Conservation (phyloP, 2,113 vertebrate species). For the Setophaga petechia region DNA sequence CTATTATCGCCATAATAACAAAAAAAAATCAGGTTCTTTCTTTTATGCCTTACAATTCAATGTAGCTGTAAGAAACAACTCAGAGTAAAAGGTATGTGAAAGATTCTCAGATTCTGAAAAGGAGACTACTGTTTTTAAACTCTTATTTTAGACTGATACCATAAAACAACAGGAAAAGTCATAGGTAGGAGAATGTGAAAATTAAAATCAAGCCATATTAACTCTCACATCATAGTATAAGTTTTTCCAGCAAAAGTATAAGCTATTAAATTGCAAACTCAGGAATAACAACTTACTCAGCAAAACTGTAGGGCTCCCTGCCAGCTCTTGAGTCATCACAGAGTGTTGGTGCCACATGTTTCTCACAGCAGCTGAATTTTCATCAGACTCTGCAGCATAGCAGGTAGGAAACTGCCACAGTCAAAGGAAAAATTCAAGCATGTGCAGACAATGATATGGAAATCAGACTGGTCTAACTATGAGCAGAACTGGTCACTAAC, state of each 20-base stretch:
- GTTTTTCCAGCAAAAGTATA: neutral
- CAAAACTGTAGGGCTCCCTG: neutral
- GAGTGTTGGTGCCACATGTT: neutral
- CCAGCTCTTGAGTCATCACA: slow-evolving; percentile 9
- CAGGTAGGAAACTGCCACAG: neutral
- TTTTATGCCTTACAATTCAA: neutral
- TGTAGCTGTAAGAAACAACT: neutral
- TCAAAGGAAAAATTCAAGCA: neutral
- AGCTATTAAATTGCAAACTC: neutral
- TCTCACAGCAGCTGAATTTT: neutral
- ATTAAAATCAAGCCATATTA: neutral
- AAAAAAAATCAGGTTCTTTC: neutral
- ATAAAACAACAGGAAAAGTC: neutral
- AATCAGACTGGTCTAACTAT: neutral
- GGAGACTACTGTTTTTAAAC: neutral
- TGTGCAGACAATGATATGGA: neutral
- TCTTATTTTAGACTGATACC: neutral
- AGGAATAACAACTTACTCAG: slow-evolving; percentile 17
- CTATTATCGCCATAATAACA: neutral
- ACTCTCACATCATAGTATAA: neutral
- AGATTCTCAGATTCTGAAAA: neutral
- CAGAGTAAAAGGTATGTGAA: neutral
- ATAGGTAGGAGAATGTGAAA: neutral
- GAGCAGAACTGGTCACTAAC: neutral
- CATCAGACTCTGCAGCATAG: neutral